Conservation (phyloP, 2,888 invertebrate genomes). For the Philonicus albiceps region DNA sequence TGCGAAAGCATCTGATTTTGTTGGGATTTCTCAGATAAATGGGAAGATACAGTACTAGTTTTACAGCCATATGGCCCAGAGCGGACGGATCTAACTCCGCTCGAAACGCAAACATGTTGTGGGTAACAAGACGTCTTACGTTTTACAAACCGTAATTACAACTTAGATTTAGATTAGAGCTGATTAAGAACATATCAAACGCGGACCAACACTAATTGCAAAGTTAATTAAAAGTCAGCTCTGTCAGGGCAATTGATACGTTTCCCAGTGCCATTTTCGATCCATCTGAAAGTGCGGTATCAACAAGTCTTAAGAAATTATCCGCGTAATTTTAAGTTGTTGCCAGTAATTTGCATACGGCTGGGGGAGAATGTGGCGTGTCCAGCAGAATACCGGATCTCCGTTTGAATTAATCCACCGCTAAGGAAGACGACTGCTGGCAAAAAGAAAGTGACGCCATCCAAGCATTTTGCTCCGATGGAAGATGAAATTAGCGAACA, state of each 20-base stretch:
- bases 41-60: slow-evolving; percentile 8
- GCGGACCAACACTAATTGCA: slow-evolving; percentile 29
- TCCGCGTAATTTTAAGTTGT: slow-evolving; percentile 16
- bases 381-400: slow-evolving; percentile 19
- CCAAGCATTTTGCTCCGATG: background rate
- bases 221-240: slow-evolving; percentile 38
- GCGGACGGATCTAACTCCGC: background rate
- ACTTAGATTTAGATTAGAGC: slow-evolving; percentile 45
- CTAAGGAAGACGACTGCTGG: background rate
- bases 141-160: slow-evolving; percentile 47
- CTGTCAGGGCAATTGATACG: slow-evolving; percentile 28
- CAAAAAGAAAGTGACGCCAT: background rate
- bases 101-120: slow-evolving; percentile 35
- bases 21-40: slow-evolving; percentile 38
- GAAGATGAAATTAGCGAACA: background rate
- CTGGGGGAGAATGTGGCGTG: background rate
- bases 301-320: slow-evolving; percentile 30
- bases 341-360: slow-evolving; percentile 10
- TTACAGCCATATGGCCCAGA: background rate
- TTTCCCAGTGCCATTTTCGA: slow-evolving; percentile 1
- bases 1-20: background rate
- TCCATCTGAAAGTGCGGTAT: background rate
- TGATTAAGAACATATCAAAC: slow-evolving; percentile 37
- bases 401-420: background rate
- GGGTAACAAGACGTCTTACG: slow-evolving; percentile 43